Conservation (phyloP, 35 echinoderm and acorn worm species). For the Diadema setosum region DNA sequence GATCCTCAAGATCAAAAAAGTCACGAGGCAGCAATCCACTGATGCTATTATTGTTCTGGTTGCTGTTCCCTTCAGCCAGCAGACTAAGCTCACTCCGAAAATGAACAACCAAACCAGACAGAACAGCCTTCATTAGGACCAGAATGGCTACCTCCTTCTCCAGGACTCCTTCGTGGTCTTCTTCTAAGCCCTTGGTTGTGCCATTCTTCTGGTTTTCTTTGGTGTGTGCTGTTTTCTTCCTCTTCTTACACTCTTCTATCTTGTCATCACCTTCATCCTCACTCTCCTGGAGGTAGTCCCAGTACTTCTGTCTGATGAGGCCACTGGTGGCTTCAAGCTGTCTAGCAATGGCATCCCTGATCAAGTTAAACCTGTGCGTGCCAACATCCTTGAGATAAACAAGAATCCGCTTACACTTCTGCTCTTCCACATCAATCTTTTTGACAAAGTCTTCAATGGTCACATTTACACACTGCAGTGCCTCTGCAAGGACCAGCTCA, state of each 20-base stretch:
- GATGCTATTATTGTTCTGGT: background rate
- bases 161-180: background rate
- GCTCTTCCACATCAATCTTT: constrained; percentile 38
- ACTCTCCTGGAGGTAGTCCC: constrained; percentile 5
- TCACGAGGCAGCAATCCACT: background rate
- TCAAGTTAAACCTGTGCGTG: constrained; percentile 24
- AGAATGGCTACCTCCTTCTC: background rate
- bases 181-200: background rate
- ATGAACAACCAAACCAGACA: background rate
- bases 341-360: constrained; percentile 36
- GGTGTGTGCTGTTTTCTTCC: background rate
- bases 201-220: background rate
- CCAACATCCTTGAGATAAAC: constrained; percentile 17
- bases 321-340: constrained; percentile 26
- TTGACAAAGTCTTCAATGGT: constrained; percentile 32
- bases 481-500: constrained; percentile 67
- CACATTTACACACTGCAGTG: constrained; percentile 36
- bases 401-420: constrained; percentile 39
- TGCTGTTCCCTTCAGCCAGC: background rate
- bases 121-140: background rate
- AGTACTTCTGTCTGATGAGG: constrained; percentile 54
- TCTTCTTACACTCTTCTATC: background rate
- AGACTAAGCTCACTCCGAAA: background rate
- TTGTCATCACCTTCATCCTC: background rate
- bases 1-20: background rate